Evolutionary conservation across 2,113 vertebrate species (phyloP).

Genomic region (Rafetus swinhoei): DNA sequence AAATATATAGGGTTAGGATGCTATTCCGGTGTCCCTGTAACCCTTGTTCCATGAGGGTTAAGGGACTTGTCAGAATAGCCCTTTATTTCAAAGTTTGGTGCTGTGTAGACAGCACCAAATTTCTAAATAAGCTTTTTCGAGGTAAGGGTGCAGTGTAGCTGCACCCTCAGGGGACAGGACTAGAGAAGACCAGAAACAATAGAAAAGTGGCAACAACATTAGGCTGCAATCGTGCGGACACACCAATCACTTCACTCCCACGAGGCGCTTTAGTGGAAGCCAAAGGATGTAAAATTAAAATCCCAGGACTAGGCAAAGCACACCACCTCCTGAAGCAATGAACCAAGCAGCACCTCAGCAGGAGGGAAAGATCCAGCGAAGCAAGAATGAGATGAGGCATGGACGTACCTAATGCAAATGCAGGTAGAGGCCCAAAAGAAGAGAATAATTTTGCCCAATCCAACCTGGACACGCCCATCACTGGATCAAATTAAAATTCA

Average conservation of each 20-base stretch:
- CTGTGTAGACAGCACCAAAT: no score
- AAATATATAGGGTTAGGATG: no score
- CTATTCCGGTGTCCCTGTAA: no score
- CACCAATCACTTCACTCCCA: neutral
- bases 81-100: no score
- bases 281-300: neutral
- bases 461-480: accelerated
- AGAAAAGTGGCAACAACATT: neutral
- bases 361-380: neutral
- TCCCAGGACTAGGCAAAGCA: neutral
- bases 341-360: neutral
- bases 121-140: no score
- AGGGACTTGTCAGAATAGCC: no score
- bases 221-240: neutral
- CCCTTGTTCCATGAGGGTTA: no score
- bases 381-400: no score
- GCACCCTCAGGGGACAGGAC: neutral
- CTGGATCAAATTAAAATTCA: neutral
- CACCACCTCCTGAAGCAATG: neutral
- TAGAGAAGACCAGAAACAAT: neutral
- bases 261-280: accelerated
- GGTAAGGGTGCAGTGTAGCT: no score
- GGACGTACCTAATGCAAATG: neutral
- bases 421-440: neutral
- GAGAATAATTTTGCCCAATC: neutral